Conservation (phyloP, 2,888 invertebrate species). For the Gortyna flavago region DNA sequence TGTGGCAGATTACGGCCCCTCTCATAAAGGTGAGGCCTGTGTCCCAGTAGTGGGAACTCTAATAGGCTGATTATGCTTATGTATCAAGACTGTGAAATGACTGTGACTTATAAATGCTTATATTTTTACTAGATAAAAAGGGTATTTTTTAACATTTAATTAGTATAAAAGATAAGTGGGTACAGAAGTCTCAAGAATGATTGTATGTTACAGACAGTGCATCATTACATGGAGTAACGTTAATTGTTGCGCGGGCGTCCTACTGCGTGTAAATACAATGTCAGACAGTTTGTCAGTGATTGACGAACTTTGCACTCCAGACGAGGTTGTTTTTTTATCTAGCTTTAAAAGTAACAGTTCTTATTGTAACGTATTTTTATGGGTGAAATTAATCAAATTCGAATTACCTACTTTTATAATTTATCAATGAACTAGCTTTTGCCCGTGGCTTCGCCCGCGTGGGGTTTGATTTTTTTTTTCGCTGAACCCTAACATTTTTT, state of each 20-base stretch:
- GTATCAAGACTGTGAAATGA: no score
- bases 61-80: no score
- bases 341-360: constrained; percentile 15
- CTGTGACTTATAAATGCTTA: no score
- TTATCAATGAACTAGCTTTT: background rate
- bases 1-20: no score
- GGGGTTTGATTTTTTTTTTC: background rate
- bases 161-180: no score
- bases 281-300: constrained; percentile 78
- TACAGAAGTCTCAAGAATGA: constrained; percentile 9
- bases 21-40: no score
- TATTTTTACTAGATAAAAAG: no score
- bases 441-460: no score
- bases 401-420: background rate
- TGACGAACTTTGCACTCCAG: constrained; percentile 67
- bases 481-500: no score
- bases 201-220: constrained; percentile 11
- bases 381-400: background rate
- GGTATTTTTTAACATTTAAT: background rate
- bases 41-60: no score
- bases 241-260: constrained; percentile 79
- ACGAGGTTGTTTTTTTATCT: constrained; percentile 23
- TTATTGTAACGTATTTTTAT: constrained; percentile 8
- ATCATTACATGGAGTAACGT: constrained; percentile 66
- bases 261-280: constrained; percentile 78